A percentile compares a stretch with the other conserved stretches of the same genome.
phyloP scores from a whole-genome alignment of 2,888 invertebrate species.

The Syrista parreyssii region DNA sequence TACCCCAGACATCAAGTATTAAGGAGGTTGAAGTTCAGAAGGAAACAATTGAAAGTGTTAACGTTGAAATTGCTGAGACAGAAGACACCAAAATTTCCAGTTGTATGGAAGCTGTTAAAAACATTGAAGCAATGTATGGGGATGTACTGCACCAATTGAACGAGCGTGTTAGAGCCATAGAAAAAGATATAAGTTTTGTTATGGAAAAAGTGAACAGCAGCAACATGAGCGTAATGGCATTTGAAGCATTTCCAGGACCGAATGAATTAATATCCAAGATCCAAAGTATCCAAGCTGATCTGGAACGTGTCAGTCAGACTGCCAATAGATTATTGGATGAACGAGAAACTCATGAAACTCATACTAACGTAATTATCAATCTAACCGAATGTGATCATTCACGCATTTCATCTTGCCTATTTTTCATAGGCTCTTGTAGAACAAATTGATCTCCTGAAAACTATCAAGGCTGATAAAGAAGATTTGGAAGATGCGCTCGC shows the following conservation, averaged over 20 bases:
- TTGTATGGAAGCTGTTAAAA: conserved; percentile 11
- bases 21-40: not conserved
- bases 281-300: conserved; percentile 62
- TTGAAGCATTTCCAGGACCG: conserved; percentile 29
- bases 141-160: conserved; percentile 23
- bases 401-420: not conserved
- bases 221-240: conserved; percentile 5
- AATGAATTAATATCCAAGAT: conserved; percentile 63
- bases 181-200: conserved; percentile 59
- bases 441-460: conserved; percentile 75
- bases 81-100: conserved; percentile 4
- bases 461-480: conserved; percentile 77
- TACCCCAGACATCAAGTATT: not conserved
- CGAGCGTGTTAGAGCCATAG: conserved; percentile 35
- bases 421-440: conserved; percentile 71
- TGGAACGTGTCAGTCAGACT: conserved; percentile 60
- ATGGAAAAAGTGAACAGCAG: conserved; percentile 45
- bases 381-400: not conserved
- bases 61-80: not conserved
- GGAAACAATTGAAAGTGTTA: not conserved
- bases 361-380: conserved; percentile 67
- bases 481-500: conserved; percentile 79
- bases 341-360: conserved; percentile 69
- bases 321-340: conserved; percentile 69
- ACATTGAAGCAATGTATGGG: conserved; percentile 11